A percentile compares a stretch with the other conserved stretches of the same genome.
Evolutionary conservation across 2,113 vertebrate genomes (phyloP).

Genomic region (Spermophilus dauricus): DNA sequence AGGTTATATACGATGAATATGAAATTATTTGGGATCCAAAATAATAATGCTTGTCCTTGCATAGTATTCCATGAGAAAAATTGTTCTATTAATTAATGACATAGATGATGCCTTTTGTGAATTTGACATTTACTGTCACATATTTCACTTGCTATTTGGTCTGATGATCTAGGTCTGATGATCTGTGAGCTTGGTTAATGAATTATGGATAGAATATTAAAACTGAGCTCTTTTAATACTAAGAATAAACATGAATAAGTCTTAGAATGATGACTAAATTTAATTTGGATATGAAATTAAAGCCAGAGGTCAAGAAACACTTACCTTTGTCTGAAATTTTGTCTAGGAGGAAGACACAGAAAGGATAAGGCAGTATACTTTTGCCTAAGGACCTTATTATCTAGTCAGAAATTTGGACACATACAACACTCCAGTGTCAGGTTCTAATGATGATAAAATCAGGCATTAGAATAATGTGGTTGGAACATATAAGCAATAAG

Average conservation of each 20-base stretch:
- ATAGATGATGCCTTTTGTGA: constrained; percentile 23
- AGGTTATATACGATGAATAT: background rate
- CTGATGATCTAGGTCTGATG: background rate
- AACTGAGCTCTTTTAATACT: background rate
- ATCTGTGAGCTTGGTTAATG: constrained; percentile 4
- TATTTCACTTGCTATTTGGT: constrained; percentile 29
- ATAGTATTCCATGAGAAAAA: background rate
- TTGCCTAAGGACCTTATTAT: background rate
- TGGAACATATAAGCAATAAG: background rate
- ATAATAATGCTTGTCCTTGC: background rate
- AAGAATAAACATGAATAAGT: background rate
- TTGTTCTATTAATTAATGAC: too few species aligned
- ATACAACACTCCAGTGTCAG: background rate
- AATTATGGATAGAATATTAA: constrained; percentile 33
- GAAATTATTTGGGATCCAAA: background rate
- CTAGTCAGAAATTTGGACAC: constrained; percentile 21
- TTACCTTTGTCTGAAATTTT: background rate
- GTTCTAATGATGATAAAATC: background rate
- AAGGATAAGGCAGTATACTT: background rate
- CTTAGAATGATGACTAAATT: background rate
- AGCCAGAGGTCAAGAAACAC: constrained; percentile 2
- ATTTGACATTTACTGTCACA: background rate
- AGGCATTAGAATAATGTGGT: background rate
- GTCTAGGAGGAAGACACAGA: background rate
- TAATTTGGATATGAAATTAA: constrained; percentile 46